A percentile compares a stretch with the other conserved stretches of the same genome.
Conservation (phyloP, 1,140 invertebrate genomes). For the Platorchestia sp. region DNA sequence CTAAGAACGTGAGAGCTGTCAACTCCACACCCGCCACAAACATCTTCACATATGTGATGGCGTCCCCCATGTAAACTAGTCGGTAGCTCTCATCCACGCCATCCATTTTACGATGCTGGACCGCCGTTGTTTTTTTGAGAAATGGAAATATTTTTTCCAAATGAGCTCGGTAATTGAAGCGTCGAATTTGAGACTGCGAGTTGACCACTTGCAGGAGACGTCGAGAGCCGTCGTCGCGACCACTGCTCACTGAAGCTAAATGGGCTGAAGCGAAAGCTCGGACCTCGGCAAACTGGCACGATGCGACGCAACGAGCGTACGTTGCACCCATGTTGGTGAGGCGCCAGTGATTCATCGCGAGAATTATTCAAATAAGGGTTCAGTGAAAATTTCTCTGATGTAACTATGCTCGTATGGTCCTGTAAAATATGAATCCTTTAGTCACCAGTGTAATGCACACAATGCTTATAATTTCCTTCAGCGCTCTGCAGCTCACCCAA, state of each 20-base stretch:
- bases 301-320: not conserved
- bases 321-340: not conserved
- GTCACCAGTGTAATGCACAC: too few species aligned
- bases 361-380: not conserved
- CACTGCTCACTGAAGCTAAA: not conserved
- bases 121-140: not conserved
- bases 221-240: not conserved
- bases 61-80: not conserved
- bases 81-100: not conserved
- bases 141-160: not conserved
- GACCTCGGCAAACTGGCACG: not conserved
- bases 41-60: not conserved
- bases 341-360: not conserved
- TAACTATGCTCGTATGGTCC: not conserved
- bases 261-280: not conserved
- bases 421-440: not conserved
- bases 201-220: not conserved
- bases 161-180: not conserved
- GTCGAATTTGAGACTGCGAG: not conserved
- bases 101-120: not conserved
- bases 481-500: too few species aligned
- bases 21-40: not conserved
- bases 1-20: not conserved
- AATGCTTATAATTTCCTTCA: too few species aligned
- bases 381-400: not conserved